Evolutionary conservation across 2,113 vertebrate genomes (phyloP).

Genomic region (Tachycineta bicolor): DNA sequence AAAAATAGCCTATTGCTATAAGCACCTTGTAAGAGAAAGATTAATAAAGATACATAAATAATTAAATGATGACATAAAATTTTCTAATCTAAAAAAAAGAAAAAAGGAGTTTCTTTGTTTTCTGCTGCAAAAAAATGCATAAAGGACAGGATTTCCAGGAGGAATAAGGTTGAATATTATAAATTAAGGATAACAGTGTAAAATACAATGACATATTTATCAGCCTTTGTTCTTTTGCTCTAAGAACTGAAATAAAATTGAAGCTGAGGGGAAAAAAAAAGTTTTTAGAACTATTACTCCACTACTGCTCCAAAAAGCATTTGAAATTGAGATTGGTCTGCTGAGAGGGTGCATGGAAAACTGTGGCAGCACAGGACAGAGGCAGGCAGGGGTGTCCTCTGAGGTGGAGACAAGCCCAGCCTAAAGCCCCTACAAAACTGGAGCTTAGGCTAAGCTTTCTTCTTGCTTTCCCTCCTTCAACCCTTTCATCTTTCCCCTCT

Average conservation of each 20-base stretch:
- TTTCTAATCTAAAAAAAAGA: not conserved
- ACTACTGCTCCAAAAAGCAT: not conserved
- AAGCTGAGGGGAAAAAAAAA: not conserved
- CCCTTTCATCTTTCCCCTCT: not conserved
- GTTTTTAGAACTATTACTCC: not conserved
- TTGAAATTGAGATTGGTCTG: not conserved
- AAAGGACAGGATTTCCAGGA: not conserved
- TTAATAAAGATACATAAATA: slow-evolving; percentile 42
- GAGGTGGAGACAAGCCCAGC: not conserved
- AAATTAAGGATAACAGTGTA: not conserved
- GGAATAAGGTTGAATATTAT: not conserved
- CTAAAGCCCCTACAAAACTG: not conserved
- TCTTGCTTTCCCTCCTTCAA: not conserved
- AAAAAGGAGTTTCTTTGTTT: not conserved
- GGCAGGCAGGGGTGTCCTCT: not conserved
- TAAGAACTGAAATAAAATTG: not conserved
- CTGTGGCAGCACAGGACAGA: not conserved
- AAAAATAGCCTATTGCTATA: slow-evolving; percentile 19
- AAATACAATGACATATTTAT: not conserved
- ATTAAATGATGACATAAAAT: not conserved
- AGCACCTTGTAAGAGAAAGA: slow-evolving; percentile 6
- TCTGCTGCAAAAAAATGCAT: not conserved
- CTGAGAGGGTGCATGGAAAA: not conserved
- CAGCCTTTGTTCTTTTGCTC: not conserved
- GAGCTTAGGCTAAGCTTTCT: not conserved